phyloP scores from a whole-genome alignment of 2,113 vertebrate species.

The Pogona vitticeps region DNA sequence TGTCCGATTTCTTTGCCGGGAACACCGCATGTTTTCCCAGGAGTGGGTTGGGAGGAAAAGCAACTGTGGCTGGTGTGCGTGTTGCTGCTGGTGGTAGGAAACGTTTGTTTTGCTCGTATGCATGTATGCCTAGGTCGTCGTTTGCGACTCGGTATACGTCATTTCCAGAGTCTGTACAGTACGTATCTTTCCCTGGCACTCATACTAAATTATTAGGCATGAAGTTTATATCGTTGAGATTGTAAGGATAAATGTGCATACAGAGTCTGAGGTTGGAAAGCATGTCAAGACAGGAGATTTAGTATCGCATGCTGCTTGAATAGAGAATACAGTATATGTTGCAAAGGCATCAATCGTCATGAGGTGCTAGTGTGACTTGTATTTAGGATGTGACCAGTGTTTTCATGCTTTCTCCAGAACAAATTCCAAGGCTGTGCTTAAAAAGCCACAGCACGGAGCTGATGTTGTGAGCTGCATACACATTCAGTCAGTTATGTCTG shows the following conservation, averaged over 20 bases:
- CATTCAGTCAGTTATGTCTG: neutral
- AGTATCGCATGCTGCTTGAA: neutral
- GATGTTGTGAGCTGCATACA: neutral
- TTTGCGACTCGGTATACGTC: neutral
- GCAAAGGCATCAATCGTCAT: neutral
- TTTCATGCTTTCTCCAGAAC: neutral
- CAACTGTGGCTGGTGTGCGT: no score
- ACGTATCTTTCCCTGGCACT: neutral
- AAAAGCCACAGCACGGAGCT: neutral
- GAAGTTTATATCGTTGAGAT: neutral
- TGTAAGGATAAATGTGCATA: neutral
- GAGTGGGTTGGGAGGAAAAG: neutral
- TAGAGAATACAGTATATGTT: neutral
- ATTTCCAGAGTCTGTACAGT: neutral
- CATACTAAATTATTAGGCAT: no score
- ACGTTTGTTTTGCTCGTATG: no score
- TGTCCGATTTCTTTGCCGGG: neutral
- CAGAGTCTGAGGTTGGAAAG: neutral
- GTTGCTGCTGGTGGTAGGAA: no score
- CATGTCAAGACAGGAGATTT: neutral
- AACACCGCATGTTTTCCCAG: neutral
- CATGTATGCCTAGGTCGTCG: no score
- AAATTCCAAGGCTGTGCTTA: neutral
- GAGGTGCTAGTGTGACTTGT: neutral
- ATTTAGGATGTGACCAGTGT: neutral